Percentiles rank a stretch among this genome's conserved stretches.
Conservation (phyloP, 2,113 vertebrate species). For the Lipophrys pholis region DNA sequence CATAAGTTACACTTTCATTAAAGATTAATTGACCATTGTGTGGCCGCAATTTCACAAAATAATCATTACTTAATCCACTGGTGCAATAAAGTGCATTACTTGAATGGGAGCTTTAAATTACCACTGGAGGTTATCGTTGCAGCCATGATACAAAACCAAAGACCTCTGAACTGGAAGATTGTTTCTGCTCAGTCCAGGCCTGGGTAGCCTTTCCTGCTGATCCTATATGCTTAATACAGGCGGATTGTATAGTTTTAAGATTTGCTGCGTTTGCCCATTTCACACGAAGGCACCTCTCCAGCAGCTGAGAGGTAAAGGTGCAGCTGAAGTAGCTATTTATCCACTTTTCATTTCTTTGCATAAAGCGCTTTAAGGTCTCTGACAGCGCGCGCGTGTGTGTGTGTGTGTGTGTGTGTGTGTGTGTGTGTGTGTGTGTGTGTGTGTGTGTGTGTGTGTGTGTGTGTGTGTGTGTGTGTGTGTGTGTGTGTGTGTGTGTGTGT, state of each 20-base stretch:
- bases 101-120: slow-evolving; percentile 75
- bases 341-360: slow-evolving; percentile 66
- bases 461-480: no score
- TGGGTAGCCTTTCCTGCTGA: slow-evolving; percentile 23
- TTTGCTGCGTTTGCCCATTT: slow-evolving; percentile 58
- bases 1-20: slow-evolving; percentile 83
- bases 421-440: no score
- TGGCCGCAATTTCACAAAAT: slow-evolving; percentile 83
- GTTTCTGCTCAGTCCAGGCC: slow-evolving; percentile 46
- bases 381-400: slow-evolving; percentile 39
- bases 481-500: slow-evolving; percentile 9
- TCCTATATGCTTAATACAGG: slow-evolving; percentile 40
- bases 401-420: slow-evolving; percentile 33
- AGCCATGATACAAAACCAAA: slow-evolving; percentile 63
- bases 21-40: slow-evolving; percentile 85
- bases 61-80: slow-evolving; percentile 83
- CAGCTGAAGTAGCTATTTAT: slow-evolving; percentile 65
- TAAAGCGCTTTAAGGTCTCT: slow-evolving; percentile 46
- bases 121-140: slow-evolving; percentile 68
- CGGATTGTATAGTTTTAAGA: slow-evolving; percentile 45
- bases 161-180: slow-evolving; percentile 68
- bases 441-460: no score
- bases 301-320: slow-evolving; percentile 52
- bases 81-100: slow-evolving; percentile 80
- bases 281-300: slow-evolving; percentile 20